Conservation (phyloP, 30 jellyfish, hydroid and myxozoan species). For the Nemopilema nomurai region DNA sequence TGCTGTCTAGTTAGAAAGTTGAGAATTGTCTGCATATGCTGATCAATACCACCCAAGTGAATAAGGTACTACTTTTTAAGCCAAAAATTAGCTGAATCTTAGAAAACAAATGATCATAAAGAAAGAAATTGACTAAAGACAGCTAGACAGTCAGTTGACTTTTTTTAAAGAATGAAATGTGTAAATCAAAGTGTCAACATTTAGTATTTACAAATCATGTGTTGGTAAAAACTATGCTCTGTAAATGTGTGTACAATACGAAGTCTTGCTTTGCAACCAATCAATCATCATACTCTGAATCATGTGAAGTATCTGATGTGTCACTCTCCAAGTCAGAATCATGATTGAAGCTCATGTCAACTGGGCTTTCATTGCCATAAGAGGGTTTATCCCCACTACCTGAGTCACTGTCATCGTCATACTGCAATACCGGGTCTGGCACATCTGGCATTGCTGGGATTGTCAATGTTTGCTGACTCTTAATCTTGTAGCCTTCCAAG, state of each 20-base stretch:
- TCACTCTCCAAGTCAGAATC: background rate
- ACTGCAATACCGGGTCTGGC: constrained; percentile 31
- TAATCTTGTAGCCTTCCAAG: constrained; percentile 60
- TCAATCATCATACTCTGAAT: background rate
- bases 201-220: background rate
- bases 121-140: too few species aligned
- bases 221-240: background rate
- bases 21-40: too few species aligned
- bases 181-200: background rate
- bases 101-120: too few species aligned
- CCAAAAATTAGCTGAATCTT: too few species aligned
- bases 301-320: background rate
- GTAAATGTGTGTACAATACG: background rate
- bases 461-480: constrained; percentile 24
- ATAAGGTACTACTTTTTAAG: too few species aligned
- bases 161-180: too few species aligned
- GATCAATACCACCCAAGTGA: too few species aligned
- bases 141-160: too few species aligned
- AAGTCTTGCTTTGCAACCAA: too few species aligned
- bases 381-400: constrained; percentile 1
- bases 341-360: background rate
- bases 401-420: constrained; percentile 29
- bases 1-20: too few species aligned
- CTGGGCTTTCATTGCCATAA: background rate
- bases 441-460: constrained; percentile 42